Evolutionary conservation across 2,888 invertebrate species (phyloP), one percentile per base, ranked within the genome.

Genomic region (Euspilapteryx auroguttella): DNA sequence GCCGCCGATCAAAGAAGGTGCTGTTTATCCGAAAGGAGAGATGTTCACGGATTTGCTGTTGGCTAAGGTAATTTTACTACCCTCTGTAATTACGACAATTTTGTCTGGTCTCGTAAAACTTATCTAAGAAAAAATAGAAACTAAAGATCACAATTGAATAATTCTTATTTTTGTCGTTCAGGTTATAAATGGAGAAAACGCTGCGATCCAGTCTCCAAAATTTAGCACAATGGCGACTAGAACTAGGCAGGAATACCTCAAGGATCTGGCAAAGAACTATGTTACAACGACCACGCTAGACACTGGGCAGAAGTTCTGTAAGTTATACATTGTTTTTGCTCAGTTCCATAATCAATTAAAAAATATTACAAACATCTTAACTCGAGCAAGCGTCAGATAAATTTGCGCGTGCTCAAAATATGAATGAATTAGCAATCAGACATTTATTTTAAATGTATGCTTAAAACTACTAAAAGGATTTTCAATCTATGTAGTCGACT

Each of bases 171-270:
- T n/a, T n/a, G n/a, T n/a, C n/a, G n/a, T 49, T n/a, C 30, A 77
- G 77, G 89, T 94, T 22, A 93, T 97, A 38, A 97, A 97, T 62
- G 96, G 94, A 13, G 96, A 97, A 58, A 95, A 95, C 66, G 95
- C 96, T 8, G 95, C 95, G 8, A 94, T 96, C 55, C 83, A 91
- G 43, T 94, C 95, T 24, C 94, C 95, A 49, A 97, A 97, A 68
- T 97, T 97, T 66, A 90, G 91, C 29, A 93, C 94, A 26, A 96
- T 97, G 95, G 95, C 96, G 8, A 93, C 92, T 7, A 81, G 97
- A 44, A 97, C 97, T 23, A 79, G 96, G 38, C 92, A 94, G 55
- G 96, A 96, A 71, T 95, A 95, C 65, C 79, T 97, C 44, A 95
- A 94, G 61, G 97, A 97, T 64, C 79, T 95, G 44, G 88, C 93